A percentile compares a stretch with the other conserved stretches of the same genome.
Evolutionary conservation across 2,888 invertebrate genomes (phyloP).

Genomic region (Sphaeridia pumilis): DNA sequence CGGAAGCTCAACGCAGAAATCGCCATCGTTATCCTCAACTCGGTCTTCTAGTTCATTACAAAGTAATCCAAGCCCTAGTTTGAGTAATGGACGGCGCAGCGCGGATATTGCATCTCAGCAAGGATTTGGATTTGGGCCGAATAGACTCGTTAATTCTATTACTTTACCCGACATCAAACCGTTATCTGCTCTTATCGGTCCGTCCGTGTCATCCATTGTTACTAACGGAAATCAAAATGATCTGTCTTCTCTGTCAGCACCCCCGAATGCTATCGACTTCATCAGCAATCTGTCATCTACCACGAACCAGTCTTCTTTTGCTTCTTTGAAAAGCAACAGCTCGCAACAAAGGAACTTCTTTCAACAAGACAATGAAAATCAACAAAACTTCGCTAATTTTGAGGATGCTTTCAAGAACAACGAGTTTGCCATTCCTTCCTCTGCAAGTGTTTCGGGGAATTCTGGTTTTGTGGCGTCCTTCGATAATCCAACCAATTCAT

Average conservation of each 20-base stretch:
- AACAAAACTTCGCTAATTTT: constrained; percentile 32
- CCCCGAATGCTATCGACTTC: constrained; percentile 27
- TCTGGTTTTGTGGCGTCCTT: neutral
- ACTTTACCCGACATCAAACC: constrained; percentile 40
- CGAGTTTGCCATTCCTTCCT: constrained; percentile 3
- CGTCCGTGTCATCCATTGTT: constrained; percentile 16
- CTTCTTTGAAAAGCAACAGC: neutral
- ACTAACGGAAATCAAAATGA: constrained; percentile 16
- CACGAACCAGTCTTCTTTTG: constrained; percentile 1
- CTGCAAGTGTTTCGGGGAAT: constrained; percentile 3
- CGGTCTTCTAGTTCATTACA: constrained; percentile 21
- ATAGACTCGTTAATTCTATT: constrained; percentile 31
- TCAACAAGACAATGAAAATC: constrained; percentile 19
- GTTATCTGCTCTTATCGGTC: constrained; percentile 40
- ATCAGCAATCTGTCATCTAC: constrained; percentile 27
- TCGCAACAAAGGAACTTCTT: neutral
- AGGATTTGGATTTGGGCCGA: constrained; percentile 3
- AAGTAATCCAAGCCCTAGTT: constrained; percentile 30
- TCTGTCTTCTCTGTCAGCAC: constrained; percentile 4
- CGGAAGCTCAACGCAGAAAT: constrained; percentile 26
- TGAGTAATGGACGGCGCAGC: constrained; percentile 28
- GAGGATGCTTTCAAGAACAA: constrained; percentile 26
- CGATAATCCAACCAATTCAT: neutral
- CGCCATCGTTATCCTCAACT: constrained; percentile 32
- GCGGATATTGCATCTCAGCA: constrained; percentile 9